Evolutionary conservation across 2,113 vertebrate species (phyloP), one percentile per base, ranked within the genome.

Genomic region (Percopsis transmontana): DNA sequence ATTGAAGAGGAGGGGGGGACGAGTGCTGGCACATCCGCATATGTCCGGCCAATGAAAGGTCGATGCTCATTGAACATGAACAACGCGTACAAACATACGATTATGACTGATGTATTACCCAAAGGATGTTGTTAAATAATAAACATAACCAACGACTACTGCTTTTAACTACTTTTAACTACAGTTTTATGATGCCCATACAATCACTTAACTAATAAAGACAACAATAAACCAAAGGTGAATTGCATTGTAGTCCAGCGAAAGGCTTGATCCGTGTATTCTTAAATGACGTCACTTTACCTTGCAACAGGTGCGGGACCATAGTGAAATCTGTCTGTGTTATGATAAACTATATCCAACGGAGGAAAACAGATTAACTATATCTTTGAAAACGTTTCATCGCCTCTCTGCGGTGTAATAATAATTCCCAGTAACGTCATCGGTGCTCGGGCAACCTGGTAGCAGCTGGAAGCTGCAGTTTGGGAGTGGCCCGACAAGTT

Each of bases 401-500:
- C 14, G 56, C 20, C 1, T 47, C 55, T 48, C 57, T 1, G 33
- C 33, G 21, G 20, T 53, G 2, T 27, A 4, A 23, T 69, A 62
- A 13, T 3, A 39, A 64, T 42, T 79, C 70, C 79, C 79, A 6
- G 66, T 62, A 61, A 16, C 24, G 67, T 9, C 56, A 3, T 14
- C 38, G 60, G 59, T 7, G 68, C 70, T 15, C 65, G 62, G 72
- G 79, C 71, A 74, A 81, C 68, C 87, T 88, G 89, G 90, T 81
- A 86, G 79, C 66, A 68, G 72, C 72, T 75, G 83, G 66, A 88
- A 76, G 70, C 57, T 38, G 53, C 60, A 58, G 65, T 80, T 70
- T 67, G 90, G 91, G 91, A 88, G 90, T 90, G 91, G 91, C 83
- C 27, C 67, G 70, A 6, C 63, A 33, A 41, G 48, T 70, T 54